These are phyloP conservation scores for Crotophaga sulcirostris DNA, from an alignment of 2,113 vertebrate species.

Conservation along the genomic window DNA sequence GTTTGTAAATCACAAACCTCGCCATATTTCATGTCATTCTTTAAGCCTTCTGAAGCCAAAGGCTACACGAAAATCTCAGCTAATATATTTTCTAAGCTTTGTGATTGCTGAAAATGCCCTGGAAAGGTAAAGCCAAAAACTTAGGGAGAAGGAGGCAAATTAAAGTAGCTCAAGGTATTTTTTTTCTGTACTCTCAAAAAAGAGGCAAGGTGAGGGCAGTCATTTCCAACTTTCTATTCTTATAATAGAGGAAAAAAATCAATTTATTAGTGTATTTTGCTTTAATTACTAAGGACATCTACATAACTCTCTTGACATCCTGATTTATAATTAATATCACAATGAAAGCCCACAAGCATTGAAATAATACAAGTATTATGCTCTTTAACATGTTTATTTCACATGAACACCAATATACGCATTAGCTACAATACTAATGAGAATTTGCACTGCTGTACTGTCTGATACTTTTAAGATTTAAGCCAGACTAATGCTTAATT, in stretches of 20 bases:
- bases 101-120: not conserved
- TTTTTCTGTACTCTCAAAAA: not conserved
- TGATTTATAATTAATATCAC: not conserved
- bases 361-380: not conserved
- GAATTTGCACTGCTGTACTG: not conserved
- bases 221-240: not conserved
- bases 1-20: not conserved
- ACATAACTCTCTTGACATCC: not conserved
- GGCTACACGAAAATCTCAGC: not conserved
- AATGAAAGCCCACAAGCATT: not conserved
- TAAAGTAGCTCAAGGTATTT: not conserved
- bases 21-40: not conserved
- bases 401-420: not conserved
- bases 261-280: not conserved
- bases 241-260: rapidly evolving
- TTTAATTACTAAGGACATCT: not conserved
- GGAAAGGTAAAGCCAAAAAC: not conserved
- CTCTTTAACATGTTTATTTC: not conserved
- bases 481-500: slow-evolving; percentile 13
- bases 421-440: not conserved
- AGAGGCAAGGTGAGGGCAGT: not conserved
- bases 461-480: not conserved
- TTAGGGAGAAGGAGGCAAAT: not conserved
- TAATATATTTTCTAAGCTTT: not conserved
- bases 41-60: not conserved